Evolutionary conservation across 2,113 vertebrate genomes (phyloP).

Genomic region (Galemys pyrenaicus): DNA sequence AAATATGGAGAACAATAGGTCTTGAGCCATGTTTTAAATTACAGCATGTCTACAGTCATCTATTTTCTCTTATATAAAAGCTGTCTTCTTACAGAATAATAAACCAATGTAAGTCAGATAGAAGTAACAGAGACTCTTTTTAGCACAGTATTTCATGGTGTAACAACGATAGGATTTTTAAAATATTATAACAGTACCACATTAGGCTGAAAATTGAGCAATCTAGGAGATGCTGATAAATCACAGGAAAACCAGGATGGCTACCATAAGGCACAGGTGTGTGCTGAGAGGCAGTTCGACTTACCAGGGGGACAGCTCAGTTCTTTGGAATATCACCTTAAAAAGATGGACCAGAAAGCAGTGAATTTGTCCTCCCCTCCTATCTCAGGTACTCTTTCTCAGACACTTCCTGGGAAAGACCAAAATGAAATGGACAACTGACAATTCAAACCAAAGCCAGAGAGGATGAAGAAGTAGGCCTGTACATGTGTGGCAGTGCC

Average conservation of each 20-base stretch:
- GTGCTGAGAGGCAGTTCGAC: not conserved
- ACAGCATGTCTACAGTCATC: not conserved
- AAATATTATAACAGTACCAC: not conserved
- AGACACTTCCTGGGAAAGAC: not conserved
- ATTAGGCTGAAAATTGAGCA: not conserved
- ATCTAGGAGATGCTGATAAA: not conserved
- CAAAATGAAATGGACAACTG: not conserved
- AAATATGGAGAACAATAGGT: not conserved
- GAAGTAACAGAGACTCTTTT: not conserved
- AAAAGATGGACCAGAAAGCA: not conserved
- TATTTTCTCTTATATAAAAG: not conserved
- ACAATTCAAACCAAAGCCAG: not conserved
- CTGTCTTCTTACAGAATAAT: not conserved
- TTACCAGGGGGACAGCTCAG: not conserved
- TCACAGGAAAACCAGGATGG: not conserved
- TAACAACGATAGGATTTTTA: not conserved
- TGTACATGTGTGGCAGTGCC: not conserved
- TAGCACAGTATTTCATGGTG: not conserved
- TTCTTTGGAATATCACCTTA: not conserved
- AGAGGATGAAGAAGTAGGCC: not conserved
- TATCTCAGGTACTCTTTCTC: not conserved
- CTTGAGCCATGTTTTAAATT: not conserved
- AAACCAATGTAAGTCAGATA: not conserved
- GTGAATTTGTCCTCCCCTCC: not conserved
- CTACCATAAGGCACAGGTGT: not conserved